Base-by-base conservation (phyloP, 1,140 invertebrate genomes). In the Trachymyrmex cornetzi region DNA sequence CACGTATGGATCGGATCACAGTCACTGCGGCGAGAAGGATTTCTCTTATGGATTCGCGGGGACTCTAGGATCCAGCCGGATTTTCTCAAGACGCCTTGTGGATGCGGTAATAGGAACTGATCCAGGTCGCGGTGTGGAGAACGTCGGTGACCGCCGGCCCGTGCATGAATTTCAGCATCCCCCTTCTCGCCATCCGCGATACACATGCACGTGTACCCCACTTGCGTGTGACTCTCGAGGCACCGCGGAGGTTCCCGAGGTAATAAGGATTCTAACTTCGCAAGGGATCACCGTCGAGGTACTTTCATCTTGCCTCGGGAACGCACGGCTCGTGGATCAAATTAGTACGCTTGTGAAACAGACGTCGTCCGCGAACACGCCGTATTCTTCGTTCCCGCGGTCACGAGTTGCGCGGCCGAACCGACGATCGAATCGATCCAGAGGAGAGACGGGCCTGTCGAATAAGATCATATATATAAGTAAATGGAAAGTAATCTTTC, bases 111-210 rank as follows among this genome's bases (percentile, higher is more conserved):
- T 88, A 92, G 92, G 88, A 93, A 94, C 93, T 94, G 93, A 93
- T 92, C 90, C 84, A 93, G 90, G 92, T 93, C 85, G 89, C 9
- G 38, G 38, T 85, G 90, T 77, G 84, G 94, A 89, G 94, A 94
- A 94, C 92, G 93, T 93, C 90, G 91, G 90, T 86, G 90, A 44
- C n/a, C 88, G 90, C 90, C 89, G 88, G 30, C 38, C 55, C 24
- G 44, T 89, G 90, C 89, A 53, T 87, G 86, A 74, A 75, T 86
- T 85, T 85, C 88, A 91, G 86, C 92, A 93, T 92, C 92, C 88
- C 90, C 88, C 92, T 93, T 91, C 92, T 91, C 81, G 77, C 19
- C 24, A 38, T 16, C 16, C 38, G 24, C 59, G 19, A n/a, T 38
- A 61, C 22, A 57, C 67, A 48, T 86, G 64, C n/a, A 86, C 50